These are phyloP conservation scores for Sitodiplosis mosellana DNA, from an alignment of 1,140 invertebrate species.

Conservation along the genomic window DNA sequence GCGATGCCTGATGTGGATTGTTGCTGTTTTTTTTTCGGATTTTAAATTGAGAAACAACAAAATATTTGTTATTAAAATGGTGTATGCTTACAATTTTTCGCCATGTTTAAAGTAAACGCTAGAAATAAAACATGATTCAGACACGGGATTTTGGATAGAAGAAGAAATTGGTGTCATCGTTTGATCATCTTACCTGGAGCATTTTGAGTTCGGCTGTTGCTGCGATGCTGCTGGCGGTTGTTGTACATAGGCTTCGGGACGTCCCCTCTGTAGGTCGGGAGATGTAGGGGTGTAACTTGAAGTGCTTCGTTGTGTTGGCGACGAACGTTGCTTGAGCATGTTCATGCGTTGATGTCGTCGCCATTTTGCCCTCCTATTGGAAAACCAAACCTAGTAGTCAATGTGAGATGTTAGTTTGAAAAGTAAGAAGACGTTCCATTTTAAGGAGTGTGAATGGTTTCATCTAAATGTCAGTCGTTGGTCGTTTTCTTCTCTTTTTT, in stretches of 20 bases:
- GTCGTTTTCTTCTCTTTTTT: too few relatives aligned
- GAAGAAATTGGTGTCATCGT: background rate
- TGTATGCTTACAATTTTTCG: too few relatives aligned
- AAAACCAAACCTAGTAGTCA: constrained; percentile 85
- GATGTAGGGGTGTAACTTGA: constrained; percentile 13
- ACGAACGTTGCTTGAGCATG: constrained; percentile 56
- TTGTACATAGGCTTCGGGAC: constrained; percentile 12
- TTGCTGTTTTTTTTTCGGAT: too few relatives aligned
- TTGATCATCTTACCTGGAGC: constrained; percentile 9
- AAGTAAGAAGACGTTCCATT: background rate
- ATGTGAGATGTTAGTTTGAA: constrained; percentile 18
- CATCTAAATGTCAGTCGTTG: too few relatives aligned
- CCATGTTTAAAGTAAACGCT: too few relatives aligned
- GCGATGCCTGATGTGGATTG: background rate
- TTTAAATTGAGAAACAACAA: too few relatives aligned
- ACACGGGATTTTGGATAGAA: too few relatives aligned
- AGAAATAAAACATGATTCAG: too few relatives aligned
- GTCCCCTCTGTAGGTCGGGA: constrained; percentile 19
- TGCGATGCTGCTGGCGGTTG: constrained; percentile 8
- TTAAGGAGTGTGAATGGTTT: too few relatives aligned
- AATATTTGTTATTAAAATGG: too few relatives aligned
- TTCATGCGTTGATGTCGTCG: constrained; percentile 88
- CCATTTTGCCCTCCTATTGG: constrained; percentile 96
- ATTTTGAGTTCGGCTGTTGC: constrained; percentile 3
- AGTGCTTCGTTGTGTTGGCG: constrained; percentile 9